These are phyloP conservation scores for Pontoporia blainvillei DNA, from an alignment of 2,113 vertebrate genomes.

Conservation along the genomic window DNA sequence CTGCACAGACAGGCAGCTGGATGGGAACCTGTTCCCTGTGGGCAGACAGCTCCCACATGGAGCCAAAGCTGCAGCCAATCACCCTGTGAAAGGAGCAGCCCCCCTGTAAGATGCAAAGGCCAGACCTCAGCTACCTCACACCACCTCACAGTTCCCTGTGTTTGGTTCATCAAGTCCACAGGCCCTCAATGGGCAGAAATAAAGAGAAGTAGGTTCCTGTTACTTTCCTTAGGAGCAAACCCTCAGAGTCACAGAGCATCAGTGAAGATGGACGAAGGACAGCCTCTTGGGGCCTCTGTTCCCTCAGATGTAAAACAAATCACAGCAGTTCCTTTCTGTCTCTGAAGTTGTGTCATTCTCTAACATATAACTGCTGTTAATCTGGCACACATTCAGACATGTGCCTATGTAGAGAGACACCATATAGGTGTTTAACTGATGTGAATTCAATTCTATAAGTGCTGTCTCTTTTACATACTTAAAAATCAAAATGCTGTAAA, in stretches of 20 bases:
- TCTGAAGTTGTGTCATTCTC: background rate
- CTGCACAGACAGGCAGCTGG: background rate
- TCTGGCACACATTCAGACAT: background rate
- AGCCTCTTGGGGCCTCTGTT: background rate
- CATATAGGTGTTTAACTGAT: background rate
- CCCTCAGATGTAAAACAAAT: background rate
- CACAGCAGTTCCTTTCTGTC: background rate
- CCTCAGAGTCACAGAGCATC: background rate
- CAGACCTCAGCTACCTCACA: background rate
- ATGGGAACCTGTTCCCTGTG: background rate
- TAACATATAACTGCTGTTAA: background rate
- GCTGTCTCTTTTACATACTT: slow-evolving; percentile 6
- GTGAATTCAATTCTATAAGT: background rate
- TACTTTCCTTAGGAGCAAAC: background rate
- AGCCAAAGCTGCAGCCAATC: background rate
- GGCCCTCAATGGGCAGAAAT: background rate
- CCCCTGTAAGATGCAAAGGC: background rate
- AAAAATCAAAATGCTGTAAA: slow-evolving; percentile 22
- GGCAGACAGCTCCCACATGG: background rate
- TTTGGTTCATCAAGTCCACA: background rate
- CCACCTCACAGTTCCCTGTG: background rate
- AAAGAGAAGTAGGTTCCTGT: background rate
- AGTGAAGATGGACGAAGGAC: background rate
- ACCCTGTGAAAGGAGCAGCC: background rate
- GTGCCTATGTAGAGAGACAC: background rate